Conservation (phyloP, 2,888 invertebrate genomes). For the Drosophila infuscata region DNA sequence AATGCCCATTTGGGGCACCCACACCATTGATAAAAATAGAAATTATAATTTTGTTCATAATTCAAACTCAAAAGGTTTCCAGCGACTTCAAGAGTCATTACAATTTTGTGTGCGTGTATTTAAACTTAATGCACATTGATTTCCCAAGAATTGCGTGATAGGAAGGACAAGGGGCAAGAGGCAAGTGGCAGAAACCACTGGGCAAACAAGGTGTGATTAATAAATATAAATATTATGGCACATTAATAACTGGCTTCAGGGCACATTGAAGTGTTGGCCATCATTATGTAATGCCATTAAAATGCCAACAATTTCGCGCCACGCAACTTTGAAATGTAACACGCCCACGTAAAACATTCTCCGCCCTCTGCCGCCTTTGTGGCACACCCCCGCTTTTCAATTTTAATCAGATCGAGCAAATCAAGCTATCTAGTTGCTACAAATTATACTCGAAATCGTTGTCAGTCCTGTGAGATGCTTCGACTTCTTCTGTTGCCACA, state of each 20-base stretch:
- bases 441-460: conserved; percentile 53
- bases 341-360: conserved; percentile 38
- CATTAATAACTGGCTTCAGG: conserved; percentile 61
- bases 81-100: conserved; percentile 5
- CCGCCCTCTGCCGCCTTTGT: background rate
- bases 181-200: background rate
- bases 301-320: conserved; percentile 64
- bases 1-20: background rate
- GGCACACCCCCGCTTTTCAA: conserved; percentile 21
- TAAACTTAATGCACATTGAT: conserved; percentile 47
- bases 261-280: conserved; percentile 38
- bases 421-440: conserved; percentile 36
- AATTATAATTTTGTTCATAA: conserved; percentile 18
- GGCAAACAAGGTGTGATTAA: conserved; percentile 15
- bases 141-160: background rate
- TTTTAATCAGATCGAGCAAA: conserved; percentile 38
- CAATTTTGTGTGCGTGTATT: conserved; percentile 24
- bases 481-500: conserved; percentile 17
- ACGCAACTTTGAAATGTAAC: conserved; percentile 61
- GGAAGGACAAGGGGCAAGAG: conserved; percentile 2
- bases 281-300: conserved; percentile 59
- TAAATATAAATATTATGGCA: conserved; percentile 61
- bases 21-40: background rate
- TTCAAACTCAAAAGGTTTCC: conserved; percentile 6
- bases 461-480: conserved; percentile 12